Base-by-base conservation (phyloP, 2,113 vertebrate genomes). In the Amia ocellicauda region DNA sequence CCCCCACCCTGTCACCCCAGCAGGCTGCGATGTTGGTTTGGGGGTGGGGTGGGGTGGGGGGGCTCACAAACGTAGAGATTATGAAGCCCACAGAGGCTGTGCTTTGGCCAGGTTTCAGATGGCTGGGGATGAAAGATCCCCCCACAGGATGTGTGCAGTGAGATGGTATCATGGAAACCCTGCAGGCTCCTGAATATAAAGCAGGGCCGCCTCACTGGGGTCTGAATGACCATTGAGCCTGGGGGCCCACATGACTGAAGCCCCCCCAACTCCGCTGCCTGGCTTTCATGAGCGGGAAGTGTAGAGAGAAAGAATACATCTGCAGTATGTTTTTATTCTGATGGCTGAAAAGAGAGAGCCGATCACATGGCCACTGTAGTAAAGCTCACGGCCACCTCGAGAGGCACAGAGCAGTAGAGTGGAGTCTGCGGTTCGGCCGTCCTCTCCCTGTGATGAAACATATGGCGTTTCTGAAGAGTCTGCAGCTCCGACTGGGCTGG, bases 401-500 rank as follows among this genome's bases (percentile, higher is more conserved):
- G 49, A 22, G 49, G 49, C 19, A n/a, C 14, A n/a, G 45, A 5
- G n/a, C n/a, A n/a, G n/a, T n/a, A n/a, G n/a, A 58, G 41, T 9
- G 54, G 26, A n/a, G 42, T 24, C 22, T 52, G 42, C 17, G 41
- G 63, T 52, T 45, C n/a, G 19, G 41, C 41, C 56, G 42, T 57
- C 20, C n/a, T 10, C 26, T 41, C 58, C 63, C 45, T 23, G 63
- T 57, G 63, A 64, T 13, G 23, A 57, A 52, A 23, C 63, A 64
- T 64, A 64, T 64, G 63, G 63, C 36, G 41, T 40, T 49, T 49
- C 53, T n/a, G 41, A 41, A 57, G 36, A 64, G 13, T 64, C 63
- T 29, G 27, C 41, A 45, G 63, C 27, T 57, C 63, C 54, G 14
- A 63, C 61, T 63, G 49, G 41, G 61, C 49, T 63, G 53, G 26